Percentiles rank a stretch among this genome's conserved stretches.
phyloP scores from a whole-genome alignment of 2,113 vertebrate genomes.

The Grammomys surdaster region DNA sequence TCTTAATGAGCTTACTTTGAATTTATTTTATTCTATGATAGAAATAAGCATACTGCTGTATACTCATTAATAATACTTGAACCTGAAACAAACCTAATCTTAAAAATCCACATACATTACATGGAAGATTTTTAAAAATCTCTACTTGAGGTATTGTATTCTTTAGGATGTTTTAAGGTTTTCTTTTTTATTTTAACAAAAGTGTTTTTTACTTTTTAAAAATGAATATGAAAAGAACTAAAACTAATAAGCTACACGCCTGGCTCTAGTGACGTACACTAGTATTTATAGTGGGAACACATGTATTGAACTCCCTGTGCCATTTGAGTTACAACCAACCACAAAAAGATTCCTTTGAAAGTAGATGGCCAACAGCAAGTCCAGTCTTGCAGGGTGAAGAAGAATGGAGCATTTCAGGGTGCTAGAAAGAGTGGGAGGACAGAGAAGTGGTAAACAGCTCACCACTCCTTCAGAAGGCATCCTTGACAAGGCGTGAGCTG shows the following conservation, averaged over 20 bases:
- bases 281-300: neutral
- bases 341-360: conserved; percentile 25
- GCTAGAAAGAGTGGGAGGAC: neutral
- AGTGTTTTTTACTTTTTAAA: neutral
- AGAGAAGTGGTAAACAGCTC: neutral
- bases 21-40: neutral
- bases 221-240: neutral
- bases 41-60: neutral
- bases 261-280: neutral
- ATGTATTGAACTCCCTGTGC: neutral
- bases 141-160: neutral
- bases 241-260: neutral
- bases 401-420: neutral
- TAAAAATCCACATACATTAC: neutral
- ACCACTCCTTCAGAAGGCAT: conserved; percentile 54
- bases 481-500: neutral
- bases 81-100: neutral
- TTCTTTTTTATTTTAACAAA: conserved; percentile 44
- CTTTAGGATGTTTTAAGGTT: neutral
- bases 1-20: conserved; percentile 17
- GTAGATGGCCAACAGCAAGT: neutral
- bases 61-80: conserved; percentile 16
- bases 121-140: neutral
- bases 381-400: conserved; percentile 49
- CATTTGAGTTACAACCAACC: neutral